Base-by-base conservation (phyloP, 1,140 invertebrate genomes). In the Matsumurasca onukii region DNA sequence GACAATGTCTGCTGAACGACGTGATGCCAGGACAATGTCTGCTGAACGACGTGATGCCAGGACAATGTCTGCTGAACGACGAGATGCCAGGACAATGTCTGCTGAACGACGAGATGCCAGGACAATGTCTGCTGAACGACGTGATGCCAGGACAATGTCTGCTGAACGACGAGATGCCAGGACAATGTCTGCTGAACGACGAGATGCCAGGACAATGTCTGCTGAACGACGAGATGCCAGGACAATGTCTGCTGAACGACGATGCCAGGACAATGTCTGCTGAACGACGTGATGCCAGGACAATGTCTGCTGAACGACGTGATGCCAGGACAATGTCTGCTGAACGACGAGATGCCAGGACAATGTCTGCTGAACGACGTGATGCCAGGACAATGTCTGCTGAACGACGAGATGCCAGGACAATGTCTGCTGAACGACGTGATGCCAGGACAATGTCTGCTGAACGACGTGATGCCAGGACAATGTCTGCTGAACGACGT, bases 191-290 rank as follows among this genome's bases (percentile, higher is more conserved):
- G 9, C 25, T 30, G 66, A 68, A 68, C 66, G 52, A 31, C 22
- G 66, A 29, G 66, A 59, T 12, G 5, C 29, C 3, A n/a, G n/a
- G n/a, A n/a, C n/a, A n/a, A n/a, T 15, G 49, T 25, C 30, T 31
- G 27, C 49, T 57, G 52, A 68, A 61, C 25, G n/a, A n/a, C n/a
- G n/a, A n/a, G n/a, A n/a, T 49, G 61, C 25, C 51, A 5, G 55
- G 30, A 27, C 3, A 22, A 5, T 27, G 25, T n/a, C n/a, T n/a
- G 3, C 30, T 24, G 15, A 9, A 9, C 30, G 55, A 59, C 2
- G n/a, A n/a, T n/a, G n/a, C n/a, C n/a, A n/a, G 55, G 30, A 27
- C 55, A 27, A 2, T 24, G 5, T 59, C 55, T 25, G 55, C 22
- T 9, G 55, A 59, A 27, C 55, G 55, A 25, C 34, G 5, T n/a